Evolutionary conservation across 2,888 invertebrate genomes (phyloP), one percentile per base, ranked within the genome.

Genomic region (Aethes cnicana): DNA sequence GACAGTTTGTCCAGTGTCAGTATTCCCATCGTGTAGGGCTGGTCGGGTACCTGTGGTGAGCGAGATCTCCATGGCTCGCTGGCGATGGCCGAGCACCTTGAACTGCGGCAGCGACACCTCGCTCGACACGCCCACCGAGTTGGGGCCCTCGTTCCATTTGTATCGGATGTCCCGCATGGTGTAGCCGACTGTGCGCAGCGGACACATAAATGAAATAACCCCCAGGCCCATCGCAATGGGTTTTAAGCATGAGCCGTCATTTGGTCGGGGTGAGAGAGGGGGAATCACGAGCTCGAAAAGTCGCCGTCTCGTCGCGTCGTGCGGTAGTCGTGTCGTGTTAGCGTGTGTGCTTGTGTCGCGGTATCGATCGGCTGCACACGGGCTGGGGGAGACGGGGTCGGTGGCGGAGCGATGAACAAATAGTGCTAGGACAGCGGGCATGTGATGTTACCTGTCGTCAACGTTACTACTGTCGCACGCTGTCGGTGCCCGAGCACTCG

Each of bases 131-230:
- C 96, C 97, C 90, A 98, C 97, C 87, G 97, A 96, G 92, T 96
- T 95, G 83, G 95, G 95, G 77, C 96, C 96, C 91, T 97, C 96
- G 92, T 96, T 96, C 97, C 97, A 97, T 91, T 96, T 96, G 94
- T 97, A 97, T 84, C 96, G 94, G 93, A 97, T 97, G 94, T 97
- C 97, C 92, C 96, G 93, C 96, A 97, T 97, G 91, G 97, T 97
- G 94, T 97, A 97, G 93, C 97, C 97, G 95, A 97, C 97, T 97
- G 94, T 90, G 82, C 86, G 85, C 83, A 84, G 83, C 85, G 84
- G 84, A 87, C 76, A 86, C 81, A 84, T 81, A 82, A 78, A 85
- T 86, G 77, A 84, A 85, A 85, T 69, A 77, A 81, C 86, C 90
- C n/a, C 90, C 84, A 81, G 86, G 84, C 90, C 90, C 90, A 87